Conservation (phyloP, 2,113 vertebrate genomes). For the Pluvialis apricaria region DNA sequence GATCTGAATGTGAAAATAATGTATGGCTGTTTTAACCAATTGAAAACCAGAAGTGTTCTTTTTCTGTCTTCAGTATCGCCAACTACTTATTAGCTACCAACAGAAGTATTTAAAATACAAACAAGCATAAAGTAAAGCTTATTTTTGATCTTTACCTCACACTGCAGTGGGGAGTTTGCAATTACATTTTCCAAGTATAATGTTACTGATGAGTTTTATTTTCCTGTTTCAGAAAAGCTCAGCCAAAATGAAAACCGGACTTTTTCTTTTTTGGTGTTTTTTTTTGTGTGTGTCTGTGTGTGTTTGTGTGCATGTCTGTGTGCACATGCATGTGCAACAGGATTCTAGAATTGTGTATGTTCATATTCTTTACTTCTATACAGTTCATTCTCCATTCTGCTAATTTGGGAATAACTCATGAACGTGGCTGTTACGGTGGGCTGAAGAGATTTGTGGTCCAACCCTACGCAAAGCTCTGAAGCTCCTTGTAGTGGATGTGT, state of each 20-base stretch:
- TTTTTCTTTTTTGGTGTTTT: neutral
- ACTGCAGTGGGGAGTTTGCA: neutral
- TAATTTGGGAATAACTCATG: neutral
- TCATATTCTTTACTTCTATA: neutral
- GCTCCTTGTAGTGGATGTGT: neutral
- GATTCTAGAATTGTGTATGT: neutral
- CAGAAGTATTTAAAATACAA: neutral
- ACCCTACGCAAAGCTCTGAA: neutral
- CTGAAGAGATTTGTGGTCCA: neutral
- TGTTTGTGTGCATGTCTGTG: neutral
- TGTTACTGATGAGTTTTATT: neutral
- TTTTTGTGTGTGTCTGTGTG: too few relatives aligned
- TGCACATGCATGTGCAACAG: neutral
- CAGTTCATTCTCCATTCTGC: neutral
- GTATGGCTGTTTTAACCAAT: neutral
- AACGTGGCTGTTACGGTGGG: neutral
- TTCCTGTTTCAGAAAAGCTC: neutral
- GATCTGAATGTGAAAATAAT: neutral
- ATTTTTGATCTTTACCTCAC: neutral
- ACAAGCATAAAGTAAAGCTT: neutral
- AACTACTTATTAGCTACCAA: neutral
- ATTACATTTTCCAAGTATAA: neutral
- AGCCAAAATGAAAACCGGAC: neutral
- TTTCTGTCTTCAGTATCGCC: neutral
- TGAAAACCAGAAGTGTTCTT: neutral